A percentile compares a stretch with the other conserved stretches of the same genome.
Conservation (phyloP, 1,140 invertebrate species). For the Armadillidium nasatum region DNA sequence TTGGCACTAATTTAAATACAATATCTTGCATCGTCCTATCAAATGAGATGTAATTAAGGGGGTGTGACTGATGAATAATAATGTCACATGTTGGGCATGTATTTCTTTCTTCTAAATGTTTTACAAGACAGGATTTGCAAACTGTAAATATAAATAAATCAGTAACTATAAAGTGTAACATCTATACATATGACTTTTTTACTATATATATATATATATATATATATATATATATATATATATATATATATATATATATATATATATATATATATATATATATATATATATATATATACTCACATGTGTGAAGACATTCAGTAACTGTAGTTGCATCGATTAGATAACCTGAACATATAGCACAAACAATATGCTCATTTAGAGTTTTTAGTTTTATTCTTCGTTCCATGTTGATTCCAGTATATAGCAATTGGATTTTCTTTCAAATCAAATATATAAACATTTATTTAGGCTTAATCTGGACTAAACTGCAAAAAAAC, state of each 20-base stretch:
- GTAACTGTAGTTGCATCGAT: conserved; percentile 96
- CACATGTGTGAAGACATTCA: conserved; percentile 95
- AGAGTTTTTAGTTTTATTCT: conserved; percentile 84
- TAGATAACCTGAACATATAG: conserved; percentile 91
- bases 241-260: too few species aligned
- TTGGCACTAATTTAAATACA: conserved; percentile 92
- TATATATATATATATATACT: too few species aligned
- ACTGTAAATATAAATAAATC: too few species aligned
- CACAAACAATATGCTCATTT: conserved; percentile 89
- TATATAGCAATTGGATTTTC: too few species aligned
- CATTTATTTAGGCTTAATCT: too few species aligned
- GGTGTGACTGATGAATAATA: conserved; percentile 96
- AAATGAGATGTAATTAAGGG: conserved; percentile 92
- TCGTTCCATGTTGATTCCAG: conserved; percentile 61
- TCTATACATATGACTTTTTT: too few species aligned
- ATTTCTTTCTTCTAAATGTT: conserved; percentile 94
- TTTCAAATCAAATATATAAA: too few species aligned
- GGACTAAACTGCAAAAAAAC: conserved; percentile 45
- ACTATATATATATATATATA: too few species aligned
- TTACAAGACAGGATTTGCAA: conserved; percentile 96
- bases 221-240: too few species aligned
- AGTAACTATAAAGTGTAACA: too few species aligned
- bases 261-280: too few species aligned
- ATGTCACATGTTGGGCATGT: conserved; percentile 94
- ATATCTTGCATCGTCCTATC: conserved; percentile 98